These are phyloP conservation scores for Lethocerus indicus DNA, from an alignment of 1,140 invertebrate species.

Conservation along the genomic window DNA sequence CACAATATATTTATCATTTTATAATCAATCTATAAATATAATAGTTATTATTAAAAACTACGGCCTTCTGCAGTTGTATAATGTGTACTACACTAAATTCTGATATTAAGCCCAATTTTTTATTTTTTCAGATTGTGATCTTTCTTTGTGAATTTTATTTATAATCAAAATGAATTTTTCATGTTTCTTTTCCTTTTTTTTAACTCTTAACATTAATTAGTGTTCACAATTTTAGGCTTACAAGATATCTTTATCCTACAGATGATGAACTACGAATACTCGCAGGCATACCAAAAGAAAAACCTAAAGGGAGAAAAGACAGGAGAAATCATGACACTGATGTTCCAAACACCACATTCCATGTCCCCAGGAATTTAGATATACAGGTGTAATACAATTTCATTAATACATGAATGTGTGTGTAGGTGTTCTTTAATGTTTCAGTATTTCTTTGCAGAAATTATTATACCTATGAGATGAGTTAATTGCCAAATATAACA, in stretches of 20 bases:
- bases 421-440: too few species aligned
- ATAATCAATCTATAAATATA: slow-evolving; percentile 1
- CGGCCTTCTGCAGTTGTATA: slow-evolving; percentile 2
- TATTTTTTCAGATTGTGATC: neutral
- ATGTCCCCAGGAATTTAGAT: slow-evolving; percentile 72
- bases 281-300: slow-evolving; percentile 54
- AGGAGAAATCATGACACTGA: slow-evolving; percentile 35
- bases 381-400: slow-evolving; percentile 27
- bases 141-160: neutral
- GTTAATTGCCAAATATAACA: too few species aligned
- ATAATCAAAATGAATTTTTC: neutral
- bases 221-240: slow-evolving; percentile 34
- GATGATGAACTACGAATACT: slow-evolving; percentile 70
- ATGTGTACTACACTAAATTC: neutral
- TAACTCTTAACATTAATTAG: neutral
- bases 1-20: neutral
- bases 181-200: neutral
- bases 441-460: slow-evolving; percentile 3
- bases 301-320: slow-evolving; percentile 37
- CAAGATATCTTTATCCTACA: slow-evolving; percentile 80
- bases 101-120: neutral
- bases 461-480: too few species aligned
- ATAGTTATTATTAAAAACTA: neutral
- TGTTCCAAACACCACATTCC: slow-evolving; percentile 47
- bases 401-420: neutral